These are phyloP conservation scores for Rhynchotus rufescens DNA, from an alignment of 2,797 vertebrate species.

Conservation along the genomic window DNA sequence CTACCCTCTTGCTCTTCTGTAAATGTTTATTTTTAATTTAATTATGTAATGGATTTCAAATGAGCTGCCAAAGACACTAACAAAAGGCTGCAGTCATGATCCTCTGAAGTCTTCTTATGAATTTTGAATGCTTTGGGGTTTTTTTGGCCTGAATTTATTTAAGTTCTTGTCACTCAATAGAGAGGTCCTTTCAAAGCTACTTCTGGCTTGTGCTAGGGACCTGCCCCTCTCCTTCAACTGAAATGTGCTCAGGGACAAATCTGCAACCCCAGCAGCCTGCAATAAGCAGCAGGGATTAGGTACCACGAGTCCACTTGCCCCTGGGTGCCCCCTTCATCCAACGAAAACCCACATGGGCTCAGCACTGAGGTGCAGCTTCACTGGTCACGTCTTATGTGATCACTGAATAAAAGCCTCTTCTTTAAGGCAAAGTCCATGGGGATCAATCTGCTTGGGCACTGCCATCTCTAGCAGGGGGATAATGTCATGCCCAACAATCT, in stretches of 20 bases:
- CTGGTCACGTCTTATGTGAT: background rate
- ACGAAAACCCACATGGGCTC: background rate
- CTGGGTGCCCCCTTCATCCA: background rate
- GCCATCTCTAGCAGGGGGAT: background rate
- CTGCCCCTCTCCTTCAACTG: background rate
- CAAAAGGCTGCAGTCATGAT: slow-evolving; percentile 2
- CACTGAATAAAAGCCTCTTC: background rate
- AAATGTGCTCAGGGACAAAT: background rate
- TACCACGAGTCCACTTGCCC: background rate
- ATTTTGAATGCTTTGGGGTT: background rate
- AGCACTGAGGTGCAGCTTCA: background rate
- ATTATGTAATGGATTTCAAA: slow-evolving; percentile 51
- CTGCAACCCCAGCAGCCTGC: background rate
- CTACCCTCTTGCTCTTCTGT: background rate
- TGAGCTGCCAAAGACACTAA: slow-evolving; percentile 40
- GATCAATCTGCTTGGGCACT: background rate
- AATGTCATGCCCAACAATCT: background rate
- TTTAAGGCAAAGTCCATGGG: background rate
- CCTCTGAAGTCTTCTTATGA: background rate
- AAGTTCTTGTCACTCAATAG: background rate
- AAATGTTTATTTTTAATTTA: slow-evolving; percentile 62
- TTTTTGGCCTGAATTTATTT: background rate
- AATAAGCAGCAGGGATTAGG: background rate
- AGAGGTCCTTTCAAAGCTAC: no score
- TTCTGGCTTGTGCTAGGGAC: background rate